Conservation (phyloP, 1,140 invertebrate species). For the Drosophila nigrodunni region DNA sequence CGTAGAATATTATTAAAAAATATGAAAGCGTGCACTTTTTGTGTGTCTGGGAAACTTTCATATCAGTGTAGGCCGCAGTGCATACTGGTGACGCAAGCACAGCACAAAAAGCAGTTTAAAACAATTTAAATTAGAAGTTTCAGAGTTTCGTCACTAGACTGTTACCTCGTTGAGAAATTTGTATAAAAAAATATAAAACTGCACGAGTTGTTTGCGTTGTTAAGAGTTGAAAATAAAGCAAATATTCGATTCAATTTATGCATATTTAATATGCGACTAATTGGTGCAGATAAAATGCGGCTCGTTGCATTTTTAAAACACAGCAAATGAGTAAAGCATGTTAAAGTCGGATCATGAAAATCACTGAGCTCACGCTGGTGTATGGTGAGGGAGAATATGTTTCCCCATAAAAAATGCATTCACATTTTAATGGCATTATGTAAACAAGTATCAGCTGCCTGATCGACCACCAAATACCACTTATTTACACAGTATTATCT, state of each 20-base stretch:
- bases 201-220: no score
- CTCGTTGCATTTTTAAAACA: slow-evolving; percentile 48
- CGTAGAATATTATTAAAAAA: no score
- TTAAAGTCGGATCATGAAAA: slow-evolving; percentile 74
- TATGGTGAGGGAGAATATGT: slow-evolving; percentile 5
- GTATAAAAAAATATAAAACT: slow-evolving; percentile 1
- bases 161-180: not conserved
- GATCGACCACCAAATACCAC: not conserved
- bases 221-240: slow-evolving; percentile 21
- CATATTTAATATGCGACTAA: slow-evolving; percentile 81
- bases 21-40: no score
- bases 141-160: no score
- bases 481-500: no score
- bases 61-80: no score
- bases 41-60: no score
- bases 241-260: slow-evolving; percentile 71
- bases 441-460: not conserved
- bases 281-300: slow-evolving; percentile 70
- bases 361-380: slow-evolving; percentile 35
- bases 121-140: no score
- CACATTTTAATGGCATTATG: slow-evolving; percentile 40
- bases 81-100: no score
- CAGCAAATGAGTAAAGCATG: slow-evolving; percentile 65
- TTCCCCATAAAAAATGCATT: slow-evolving; percentile 35
- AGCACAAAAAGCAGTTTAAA: no score